Evolutionary conservation across 2,797 vertebrate genomes (phyloP).

Genomic region (Acanthurus leucopareius): DNA sequence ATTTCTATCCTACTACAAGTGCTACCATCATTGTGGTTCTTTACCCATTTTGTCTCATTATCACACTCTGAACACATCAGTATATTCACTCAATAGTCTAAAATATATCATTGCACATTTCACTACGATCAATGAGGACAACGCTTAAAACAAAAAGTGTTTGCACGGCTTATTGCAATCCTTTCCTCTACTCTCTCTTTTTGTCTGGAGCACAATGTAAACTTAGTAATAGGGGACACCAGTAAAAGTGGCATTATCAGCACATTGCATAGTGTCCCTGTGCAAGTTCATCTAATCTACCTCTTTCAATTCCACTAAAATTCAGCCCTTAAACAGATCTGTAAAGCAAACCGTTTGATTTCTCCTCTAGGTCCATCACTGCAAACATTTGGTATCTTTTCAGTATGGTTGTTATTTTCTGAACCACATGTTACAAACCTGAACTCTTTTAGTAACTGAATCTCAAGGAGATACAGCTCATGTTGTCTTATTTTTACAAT

Average conservation of each 20-base stretch:
- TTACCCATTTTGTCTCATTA: slow-evolving; percentile 27
- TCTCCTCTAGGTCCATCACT: slow-evolving; percentile 4
- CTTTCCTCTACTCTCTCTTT: slow-evolving; percentile 20
- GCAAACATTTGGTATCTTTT: slow-evolving; percentile 55
- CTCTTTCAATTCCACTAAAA: slow-evolving; percentile 31
- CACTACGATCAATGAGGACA: slow-evolving; percentile 54
- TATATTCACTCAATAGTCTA: slow-evolving; percentile 46
- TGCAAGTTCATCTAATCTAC: slow-evolving; percentile 64
- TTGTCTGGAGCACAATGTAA: slow-evolving; percentile 65
- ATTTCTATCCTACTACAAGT: slow-evolving; percentile 42
- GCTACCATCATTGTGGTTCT: slow-evolving; percentile 46
- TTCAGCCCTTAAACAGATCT: slow-evolving; percentile 75
- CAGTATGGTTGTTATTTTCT: background rate
- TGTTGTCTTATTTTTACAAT: background rate
- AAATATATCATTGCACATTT: slow-evolving; percentile 74
- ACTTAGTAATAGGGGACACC: slow-evolving; percentile 65
- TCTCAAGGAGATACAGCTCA: slow-evolving; percentile 5
- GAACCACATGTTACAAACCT: background rate
- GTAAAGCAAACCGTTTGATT: slow-evolving; percentile 26
- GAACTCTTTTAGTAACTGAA: slow-evolving; percentile 34
- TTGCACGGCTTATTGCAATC: slow-evolving; percentile 75
- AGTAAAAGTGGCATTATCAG: slow-evolving; percentile 54
- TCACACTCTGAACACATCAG: slow-evolving; percentile 37
- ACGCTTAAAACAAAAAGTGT: slow-evolving; percentile 36
- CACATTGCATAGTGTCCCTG: slow-evolving; percentile 81